phyloP scores from a whole-genome alignment of 23 tunicate genomes.

The Ascidia mentula region DNA sequence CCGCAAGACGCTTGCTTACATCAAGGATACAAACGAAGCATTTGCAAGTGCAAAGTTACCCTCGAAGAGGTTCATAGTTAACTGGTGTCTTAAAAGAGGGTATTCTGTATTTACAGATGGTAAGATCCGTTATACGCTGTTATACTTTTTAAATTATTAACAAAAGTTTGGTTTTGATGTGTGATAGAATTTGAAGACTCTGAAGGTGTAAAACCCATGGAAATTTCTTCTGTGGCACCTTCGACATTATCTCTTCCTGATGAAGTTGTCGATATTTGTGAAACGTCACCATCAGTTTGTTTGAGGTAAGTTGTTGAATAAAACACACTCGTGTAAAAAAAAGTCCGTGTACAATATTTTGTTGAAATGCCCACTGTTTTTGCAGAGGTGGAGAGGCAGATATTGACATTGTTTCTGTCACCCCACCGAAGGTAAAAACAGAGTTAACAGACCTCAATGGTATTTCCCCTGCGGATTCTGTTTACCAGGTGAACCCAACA shows the following conservation, averaged over 20 bases:
- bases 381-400: no score
- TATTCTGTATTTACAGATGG: slow-evolving; percentile 82
- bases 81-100: slow-evolving; percentile 81
- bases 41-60: slow-evolving; percentile 21
- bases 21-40: not conserved
- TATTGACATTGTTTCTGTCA: slow-evolving; percentile 21
- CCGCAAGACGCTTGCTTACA: slow-evolving; percentile 36
- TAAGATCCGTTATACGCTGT: slow-evolving; percentile 7
- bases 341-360: no score
- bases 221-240: not conserved
- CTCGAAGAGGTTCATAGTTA: slow-evolving; percentile 39
- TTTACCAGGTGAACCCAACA: not conserved
- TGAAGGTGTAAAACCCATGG: not conserved
- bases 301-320: not conserved
- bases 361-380: not conserved
- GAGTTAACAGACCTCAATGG: not conserved
- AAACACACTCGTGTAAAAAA: not conserved
- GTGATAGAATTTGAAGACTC: not conserved
- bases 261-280: not conserved
- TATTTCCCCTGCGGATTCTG: not conserved
- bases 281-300: not conserved
- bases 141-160: not conserved
- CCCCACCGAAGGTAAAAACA: slow-evolving; percentile 4
- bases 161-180: no score
- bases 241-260: not conserved